These are phyloP conservation scores for Ceratotherium simum DNA, from an alignment of 2,113 vertebrate genomes.

Conservation along the genomic window DNA sequence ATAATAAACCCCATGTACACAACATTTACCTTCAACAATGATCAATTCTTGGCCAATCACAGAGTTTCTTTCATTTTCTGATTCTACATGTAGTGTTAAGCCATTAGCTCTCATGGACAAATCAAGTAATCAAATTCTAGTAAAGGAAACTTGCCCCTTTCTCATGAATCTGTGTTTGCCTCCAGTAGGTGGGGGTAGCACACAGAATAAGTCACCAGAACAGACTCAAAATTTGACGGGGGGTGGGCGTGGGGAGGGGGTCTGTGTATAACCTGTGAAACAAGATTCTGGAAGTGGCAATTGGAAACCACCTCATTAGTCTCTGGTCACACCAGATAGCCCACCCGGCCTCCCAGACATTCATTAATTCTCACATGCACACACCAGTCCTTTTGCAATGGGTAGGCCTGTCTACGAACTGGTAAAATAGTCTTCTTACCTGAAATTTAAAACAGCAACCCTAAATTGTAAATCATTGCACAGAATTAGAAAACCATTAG, in stretches of 20 bases:
- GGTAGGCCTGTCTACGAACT: neutral
- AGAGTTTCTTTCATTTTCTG: neutral
- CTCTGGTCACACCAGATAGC: no score
- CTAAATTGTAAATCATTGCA: neutral
- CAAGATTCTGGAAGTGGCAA: neutral
- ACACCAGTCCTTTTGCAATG: neutral
- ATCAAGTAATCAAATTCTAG: neutral
- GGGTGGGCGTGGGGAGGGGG: no score
- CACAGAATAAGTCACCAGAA: neutral
- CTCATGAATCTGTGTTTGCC: neutral
- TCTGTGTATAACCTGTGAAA: neutral
- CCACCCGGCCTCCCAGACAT: neutral
- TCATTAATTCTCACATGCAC: neutral
- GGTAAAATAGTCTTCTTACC: neutral
- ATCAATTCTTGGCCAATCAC: neutral
- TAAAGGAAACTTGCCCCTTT: neutral
- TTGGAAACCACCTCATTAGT: neutral
- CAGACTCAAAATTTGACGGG: neutral
- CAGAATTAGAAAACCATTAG: neutral
- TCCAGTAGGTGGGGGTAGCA: neutral
- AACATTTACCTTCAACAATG: neutral
- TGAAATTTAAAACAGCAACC: neutral
- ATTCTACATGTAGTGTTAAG: neutral
- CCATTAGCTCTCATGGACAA: neutral
- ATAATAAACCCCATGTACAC: neutral